phyloP scores from a whole-genome alignment of 1,140 invertebrate genomes.

The Caerostris extrusa region DNA sequence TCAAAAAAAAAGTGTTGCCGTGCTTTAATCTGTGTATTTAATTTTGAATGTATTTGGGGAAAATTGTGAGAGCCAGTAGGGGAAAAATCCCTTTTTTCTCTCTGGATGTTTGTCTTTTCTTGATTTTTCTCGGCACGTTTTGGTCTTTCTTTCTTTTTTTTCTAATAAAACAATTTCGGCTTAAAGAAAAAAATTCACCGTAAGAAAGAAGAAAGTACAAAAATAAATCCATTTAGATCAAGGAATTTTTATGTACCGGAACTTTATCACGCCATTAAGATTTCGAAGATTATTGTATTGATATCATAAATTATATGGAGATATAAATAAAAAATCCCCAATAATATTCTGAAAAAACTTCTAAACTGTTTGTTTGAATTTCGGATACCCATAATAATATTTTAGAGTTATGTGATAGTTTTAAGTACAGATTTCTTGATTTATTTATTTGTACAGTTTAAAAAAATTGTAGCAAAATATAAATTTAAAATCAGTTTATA shows the following conservation, averaged over 20 bases:
- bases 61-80: not conserved
- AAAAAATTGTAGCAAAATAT: too few relatives aligned
- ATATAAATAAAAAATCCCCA: too few relatives aligned
- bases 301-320: too few relatives aligned
- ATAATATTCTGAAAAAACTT: too few relatives aligned
- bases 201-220: not conserved
- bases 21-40: slow-evolving; percentile 25
- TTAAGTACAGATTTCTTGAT: too few relatives aligned
- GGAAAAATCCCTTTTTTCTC: not conserved
- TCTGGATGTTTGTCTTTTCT: not conserved
- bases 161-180: not conserved
- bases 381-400: too few relatives aligned
- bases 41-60: slow-evolving; percentile 14
- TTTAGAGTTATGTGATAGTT: too few relatives aligned
- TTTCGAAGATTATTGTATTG: too few relatives aligned
- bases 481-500: too few relatives aligned
- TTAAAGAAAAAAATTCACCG: not conserved
- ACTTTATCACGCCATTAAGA: too few relatives aligned
- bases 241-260: not conserved
- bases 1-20: not conserved
- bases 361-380: too few relatives aligned
- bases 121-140: not conserved
- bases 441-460: too few relatives aligned
- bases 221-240: not conserved
- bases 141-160: not conserved